Base-by-base conservation (phyloP, 2,113 vertebrate species). In the Amphiprion percula region DNA sequence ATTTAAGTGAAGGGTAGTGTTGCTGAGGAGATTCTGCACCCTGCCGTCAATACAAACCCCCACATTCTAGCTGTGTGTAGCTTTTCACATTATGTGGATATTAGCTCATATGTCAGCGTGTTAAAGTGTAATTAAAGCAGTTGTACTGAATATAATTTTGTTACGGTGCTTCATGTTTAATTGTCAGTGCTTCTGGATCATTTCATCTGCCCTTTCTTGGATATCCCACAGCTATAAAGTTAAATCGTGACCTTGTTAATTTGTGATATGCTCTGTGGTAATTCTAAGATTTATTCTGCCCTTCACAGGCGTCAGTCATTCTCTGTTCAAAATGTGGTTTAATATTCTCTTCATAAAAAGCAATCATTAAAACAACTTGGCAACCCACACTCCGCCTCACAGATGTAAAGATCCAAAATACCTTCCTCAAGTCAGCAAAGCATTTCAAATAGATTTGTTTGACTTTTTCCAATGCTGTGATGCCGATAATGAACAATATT, bases 271-370 rank as follows among this genome's bases (percentile, higher is more conserved):
- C 2, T 1, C 33, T 49, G 30, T n/a, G n/a, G n/a, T 61, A 0
- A 24, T 64, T 49, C 15, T 2, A 12, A 59, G 12, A 79, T 77
- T 65, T 28, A 63, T 64, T 77, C 39, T 72, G 14, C 41, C 37
- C 54, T 49, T 68, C 58, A 69, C 58, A 81, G 30, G 71, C 58
- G 47, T 70, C 47, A 26, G 55, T 58, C 54, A 62, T 49, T 75
- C 50, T 72, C 50, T n/a, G 2, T 49, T 50, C 11, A 37, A 79
- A 58, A 50, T 58, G 2, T 4, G 21, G 21, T 53, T 71, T 26
- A 65, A 64, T 78, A 16, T 24, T 58, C 44, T n/a, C 26, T 16
- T 26, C 37, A 59, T 75, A 30, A 68, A 71, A 66, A 4, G 5
- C 3, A 37, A n/a, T 37, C 12, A 68, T 59, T 63, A 46, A n/a